A percentile compares a stretch with the other conserved stretches of the same genome.
These are phyloP conservation scores for Phrynosoma platyrhinos DNA, from an alignment of 2,113 vertebrate genomes.

Conservation along the genomic window DNA sequence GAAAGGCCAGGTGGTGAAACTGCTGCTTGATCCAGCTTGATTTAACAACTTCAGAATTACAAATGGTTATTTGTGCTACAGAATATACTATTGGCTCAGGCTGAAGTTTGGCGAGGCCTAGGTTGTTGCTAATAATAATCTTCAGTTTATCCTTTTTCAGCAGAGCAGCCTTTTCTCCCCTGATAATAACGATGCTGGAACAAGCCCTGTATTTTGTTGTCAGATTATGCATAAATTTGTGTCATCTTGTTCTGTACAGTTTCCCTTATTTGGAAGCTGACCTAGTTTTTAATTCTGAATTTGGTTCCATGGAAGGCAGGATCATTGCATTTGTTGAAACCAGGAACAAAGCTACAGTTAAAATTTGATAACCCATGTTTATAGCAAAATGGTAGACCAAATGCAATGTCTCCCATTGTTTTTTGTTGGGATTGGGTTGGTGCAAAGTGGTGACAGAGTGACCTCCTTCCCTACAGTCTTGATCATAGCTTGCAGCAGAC, in stretches of 20 bases:
- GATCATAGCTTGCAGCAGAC: neutral
- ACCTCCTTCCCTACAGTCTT: neutral
- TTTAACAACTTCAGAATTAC: constrained; percentile 15
- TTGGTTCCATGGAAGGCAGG: neutral
- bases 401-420: constrained; percentile 20
- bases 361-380: constrained; percentile 16
- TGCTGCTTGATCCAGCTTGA: neutral
- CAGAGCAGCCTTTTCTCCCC: neutral
- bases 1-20: constrained; percentile 3
- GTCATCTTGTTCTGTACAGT: neutral
- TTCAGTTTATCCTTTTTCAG: neutral
- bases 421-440: neutral
- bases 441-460: neutral
- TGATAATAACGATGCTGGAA: constrained; percentile 20
- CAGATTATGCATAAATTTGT: neutral
- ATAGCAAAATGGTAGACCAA: neutral
- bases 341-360: neutral
- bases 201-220: constrained; percentile 4
- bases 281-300: constrained; percentile 20
- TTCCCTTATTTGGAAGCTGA: constrained; percentile 8
- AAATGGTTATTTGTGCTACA: neutral
- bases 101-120: neutral
- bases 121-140: constrained; percentile 15
- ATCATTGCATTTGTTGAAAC: constrained; percentile 20
- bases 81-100: neutral